Conservation (phyloP, 1,140 invertebrate genomes). For the Bombus picipes region DNA sequence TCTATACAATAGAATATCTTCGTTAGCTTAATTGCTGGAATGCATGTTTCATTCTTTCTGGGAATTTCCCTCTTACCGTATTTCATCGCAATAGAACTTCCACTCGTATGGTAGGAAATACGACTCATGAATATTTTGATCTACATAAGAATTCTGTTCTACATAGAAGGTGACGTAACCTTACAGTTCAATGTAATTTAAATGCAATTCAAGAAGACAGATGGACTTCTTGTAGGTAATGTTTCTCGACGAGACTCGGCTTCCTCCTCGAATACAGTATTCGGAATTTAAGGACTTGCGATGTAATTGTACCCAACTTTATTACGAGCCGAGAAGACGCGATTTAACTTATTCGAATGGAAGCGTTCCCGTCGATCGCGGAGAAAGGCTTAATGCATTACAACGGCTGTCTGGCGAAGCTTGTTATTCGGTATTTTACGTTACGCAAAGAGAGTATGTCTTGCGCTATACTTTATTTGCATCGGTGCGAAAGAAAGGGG, state of each 20-base stretch:
- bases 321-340: not conserved
- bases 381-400: not conserved
- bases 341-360: not conserved
- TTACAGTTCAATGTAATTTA: slow-evolving; percentile 2
- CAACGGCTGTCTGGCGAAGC: not conserved
- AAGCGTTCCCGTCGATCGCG: not conserved
- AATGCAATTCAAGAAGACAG: not conserved
- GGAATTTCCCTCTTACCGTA: not conserved
- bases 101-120: not conserved
- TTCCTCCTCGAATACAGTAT: not conserved
- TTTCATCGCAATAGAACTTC: not conserved
- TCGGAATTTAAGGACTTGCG: not conserved
- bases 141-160: slow-evolving; percentile 15
- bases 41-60: not conserved
- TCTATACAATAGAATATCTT: not conserved
- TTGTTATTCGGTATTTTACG: slow-evolving; percentile 7
- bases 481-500: not conserved
- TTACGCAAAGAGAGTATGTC: not conserved
- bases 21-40: slow-evolving; percentile 19
- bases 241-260: too few species aligned
- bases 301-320: not conserved
- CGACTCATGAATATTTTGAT: slow-evolving; percentile 35
- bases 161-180: slow-evolving; percentile 1
- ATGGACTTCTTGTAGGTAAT: not conserved
- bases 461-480: not conserved